A percentile compares a stretch with the other conserved stretches of the same genome.
Evolutionary conservation across 2,888 invertebrate species (phyloP).

Genomic region (Encarsia formosa): DNA sequence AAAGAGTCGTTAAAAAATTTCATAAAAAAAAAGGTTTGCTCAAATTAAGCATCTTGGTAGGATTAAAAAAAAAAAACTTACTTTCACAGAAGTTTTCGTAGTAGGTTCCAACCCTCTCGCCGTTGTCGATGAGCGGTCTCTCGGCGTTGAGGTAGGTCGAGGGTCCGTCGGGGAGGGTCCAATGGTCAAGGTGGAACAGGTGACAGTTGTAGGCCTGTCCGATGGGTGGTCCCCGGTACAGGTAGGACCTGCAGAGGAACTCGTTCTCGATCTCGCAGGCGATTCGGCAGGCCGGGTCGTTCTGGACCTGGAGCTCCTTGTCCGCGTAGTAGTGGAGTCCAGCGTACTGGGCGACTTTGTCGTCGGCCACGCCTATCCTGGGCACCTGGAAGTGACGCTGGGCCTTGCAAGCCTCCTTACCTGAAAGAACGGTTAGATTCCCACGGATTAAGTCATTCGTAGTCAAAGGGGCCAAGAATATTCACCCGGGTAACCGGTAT

Average conservation of each 20-base stretch:
- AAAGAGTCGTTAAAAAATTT: no score
- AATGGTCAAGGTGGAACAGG: conserved; percentile 87
- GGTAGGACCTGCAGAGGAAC: conserved; percentile 82
- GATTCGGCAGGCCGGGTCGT: conserved; percentile 80
- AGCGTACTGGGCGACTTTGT: conserved; percentile 88
- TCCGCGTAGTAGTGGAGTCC: conserved; percentile 89
- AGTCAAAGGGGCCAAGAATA: no score
- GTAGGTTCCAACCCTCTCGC: conserved; percentile 84
- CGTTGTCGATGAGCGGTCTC: conserved; percentile 84
- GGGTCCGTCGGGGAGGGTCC: conserved; percentile 86
- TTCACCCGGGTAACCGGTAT: no score
- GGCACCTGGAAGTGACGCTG: conserved; percentile 76
- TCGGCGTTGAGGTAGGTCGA: conserved; percentile 87
- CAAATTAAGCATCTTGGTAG: no score
- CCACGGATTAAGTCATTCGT: neutral
- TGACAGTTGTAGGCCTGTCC: conserved; percentile 85
- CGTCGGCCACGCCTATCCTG: conserved; percentile 83
- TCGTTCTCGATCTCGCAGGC: conserved; percentile 92
- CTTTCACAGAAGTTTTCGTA: conserved; percentile 89
- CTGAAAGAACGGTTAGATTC: conserved; percentile 43
- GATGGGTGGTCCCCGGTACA: conserved; percentile 66
- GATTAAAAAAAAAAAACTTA: conserved; percentile 54
- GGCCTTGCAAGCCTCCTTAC: conserved; percentile 80
- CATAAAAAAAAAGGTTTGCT: neutral
- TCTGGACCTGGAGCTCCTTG: conserved; percentile 86